Evolutionary conservation across 2,797 vertebrate species (phyloP).

Genomic region (Avahi laniger): DNA sequence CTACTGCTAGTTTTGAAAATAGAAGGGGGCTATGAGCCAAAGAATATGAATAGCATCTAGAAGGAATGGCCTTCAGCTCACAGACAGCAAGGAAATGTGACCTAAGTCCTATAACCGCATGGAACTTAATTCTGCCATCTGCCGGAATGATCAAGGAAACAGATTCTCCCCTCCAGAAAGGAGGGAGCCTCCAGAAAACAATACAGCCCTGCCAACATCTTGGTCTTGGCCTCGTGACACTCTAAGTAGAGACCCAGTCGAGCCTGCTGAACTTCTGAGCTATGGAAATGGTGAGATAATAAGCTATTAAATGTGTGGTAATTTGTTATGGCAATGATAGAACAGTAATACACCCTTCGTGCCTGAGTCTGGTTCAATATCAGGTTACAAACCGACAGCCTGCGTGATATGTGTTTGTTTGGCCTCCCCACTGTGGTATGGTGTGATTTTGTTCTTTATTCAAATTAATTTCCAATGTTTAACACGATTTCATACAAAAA

Average conservation of each 20-base stretch:
- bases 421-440: not conserved
- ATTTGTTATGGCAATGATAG: conserved; percentile 9
- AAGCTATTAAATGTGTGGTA: not conserved
- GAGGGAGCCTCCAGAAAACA: not conserved
- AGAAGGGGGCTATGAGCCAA: not conserved
- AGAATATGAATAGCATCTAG: not conserved
- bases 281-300: conserved; percentile 8
- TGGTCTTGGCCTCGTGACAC: not conserved
- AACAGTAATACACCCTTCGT: not conserved
- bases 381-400: not conserved
- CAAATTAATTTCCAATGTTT: not conserved
- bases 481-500: not conserved
- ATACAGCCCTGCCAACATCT: not conserved
- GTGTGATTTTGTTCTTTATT: not conserved
- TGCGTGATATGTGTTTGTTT: not conserved
- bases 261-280: not conserved
- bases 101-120: not conserved
- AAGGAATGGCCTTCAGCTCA: not conserved
- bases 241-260: not conserved
- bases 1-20: conserved; percentile 29
- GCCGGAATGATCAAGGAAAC: not conserved
- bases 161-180: not conserved
- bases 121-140: not conserved
- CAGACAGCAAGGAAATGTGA: not conserved
- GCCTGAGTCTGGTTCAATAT: not conserved